Evolutionary conservation across 2,888 invertebrate genomes (phyloP).

Genomic region (Callosobruchus maculatus): DNA sequence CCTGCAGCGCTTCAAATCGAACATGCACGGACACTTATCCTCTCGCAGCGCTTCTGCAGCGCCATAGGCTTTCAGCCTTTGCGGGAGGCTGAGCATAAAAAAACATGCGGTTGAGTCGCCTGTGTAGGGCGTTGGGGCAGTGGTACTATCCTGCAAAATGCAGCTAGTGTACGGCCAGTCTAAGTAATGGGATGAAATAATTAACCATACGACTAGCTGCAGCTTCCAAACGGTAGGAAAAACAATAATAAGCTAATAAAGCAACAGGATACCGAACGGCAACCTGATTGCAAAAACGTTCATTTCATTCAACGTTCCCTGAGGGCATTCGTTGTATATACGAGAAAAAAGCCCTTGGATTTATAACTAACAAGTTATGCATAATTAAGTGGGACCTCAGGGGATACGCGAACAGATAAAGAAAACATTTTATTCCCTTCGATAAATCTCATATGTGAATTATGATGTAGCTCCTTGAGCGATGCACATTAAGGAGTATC

Average conservation of each 20-base stretch:
- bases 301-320: not conserved
- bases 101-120: too few species aligned
- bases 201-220: not conserved
- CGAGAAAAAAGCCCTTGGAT: constrained; percentile 13
- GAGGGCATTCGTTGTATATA: not conserved
- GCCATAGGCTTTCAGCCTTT: too few species aligned
- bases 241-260: not conserved
- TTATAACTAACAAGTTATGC: constrained; percentile 21
- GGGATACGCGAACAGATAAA: constrained; percentile 14
- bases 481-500: not conserved
- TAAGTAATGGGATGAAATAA: not conserved
- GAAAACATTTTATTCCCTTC: constrained; percentile 15
- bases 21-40: too few species aligned
- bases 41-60: too few species aligned
- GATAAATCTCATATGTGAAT: constrained; percentile 17
- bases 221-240: not conserved
- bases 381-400: constrained; percentile 17
- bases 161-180: too few species aligned
- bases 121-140: too few species aligned
- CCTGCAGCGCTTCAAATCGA: too few species aligned
- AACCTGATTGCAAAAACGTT: not conserved
- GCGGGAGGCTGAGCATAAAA: too few species aligned
- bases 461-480: constrained; percentile 13
- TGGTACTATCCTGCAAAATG: too few species aligned
- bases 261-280: not conserved